phyloP scores from a whole-genome alignment of 2,797 vertebrate species.

The Vespertilio murinus region DNA sequence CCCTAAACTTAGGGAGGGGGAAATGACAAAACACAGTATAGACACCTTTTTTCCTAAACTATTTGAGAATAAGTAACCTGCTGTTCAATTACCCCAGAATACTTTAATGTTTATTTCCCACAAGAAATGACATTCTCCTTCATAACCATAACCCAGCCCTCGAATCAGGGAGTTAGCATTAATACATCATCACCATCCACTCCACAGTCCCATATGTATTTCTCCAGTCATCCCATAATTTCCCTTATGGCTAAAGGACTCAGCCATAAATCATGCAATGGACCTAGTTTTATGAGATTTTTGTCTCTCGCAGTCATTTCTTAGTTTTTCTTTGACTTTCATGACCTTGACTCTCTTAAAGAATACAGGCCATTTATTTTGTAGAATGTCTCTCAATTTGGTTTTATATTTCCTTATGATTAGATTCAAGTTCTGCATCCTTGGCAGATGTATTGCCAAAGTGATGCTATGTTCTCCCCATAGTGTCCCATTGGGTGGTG shows the following conservation, averaged over 20 bases:
- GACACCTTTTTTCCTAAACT: not conserved
- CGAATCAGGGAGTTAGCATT: not conserved
- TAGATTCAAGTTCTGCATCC: not conserved
- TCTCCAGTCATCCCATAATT: not conserved
- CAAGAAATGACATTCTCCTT: not conserved
- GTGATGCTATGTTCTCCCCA: not conserved
- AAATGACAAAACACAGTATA: not conserved
- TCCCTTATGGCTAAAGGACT: not conserved
- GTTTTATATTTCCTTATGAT: not conserved
- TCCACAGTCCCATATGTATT: not conserved
- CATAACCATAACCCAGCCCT: not conserved
- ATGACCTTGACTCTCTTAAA: not conserved
- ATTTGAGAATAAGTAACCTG: not conserved
- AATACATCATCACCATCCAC: no score
- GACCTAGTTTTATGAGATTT: not conserved
- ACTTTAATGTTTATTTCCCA: not conserved
- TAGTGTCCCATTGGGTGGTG: fast-evolving
- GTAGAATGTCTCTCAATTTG: not conserved
- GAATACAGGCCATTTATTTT: not conserved
- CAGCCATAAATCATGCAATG: not conserved
- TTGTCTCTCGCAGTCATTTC: not conserved
- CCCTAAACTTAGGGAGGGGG: not conserved
- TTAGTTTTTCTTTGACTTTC: not conserved
- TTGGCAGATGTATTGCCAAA: not conserved
- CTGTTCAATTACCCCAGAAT: not conserved